These are phyloP conservation scores for Cacajao melanocephalus DNA, from an alignment of 2,797 vertebrate genomes.

Conservation along the genomic window DNA sequence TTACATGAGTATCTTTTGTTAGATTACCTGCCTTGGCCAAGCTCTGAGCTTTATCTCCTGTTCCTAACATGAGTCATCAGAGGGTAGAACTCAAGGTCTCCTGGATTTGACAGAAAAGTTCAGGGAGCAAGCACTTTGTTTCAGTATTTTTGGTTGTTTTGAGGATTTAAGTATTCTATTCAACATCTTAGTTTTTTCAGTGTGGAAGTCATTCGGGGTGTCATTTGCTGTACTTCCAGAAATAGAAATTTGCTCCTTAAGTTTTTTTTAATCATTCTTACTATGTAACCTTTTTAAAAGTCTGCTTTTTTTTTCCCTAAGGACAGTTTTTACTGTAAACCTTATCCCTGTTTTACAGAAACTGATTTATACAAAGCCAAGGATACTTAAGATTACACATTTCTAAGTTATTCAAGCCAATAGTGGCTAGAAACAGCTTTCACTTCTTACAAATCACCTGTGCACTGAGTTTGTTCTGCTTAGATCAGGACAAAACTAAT, in stretches of 20 bases:
- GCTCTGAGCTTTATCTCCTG: not conserved
- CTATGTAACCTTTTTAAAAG: not conserved
- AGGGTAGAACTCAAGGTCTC: not conserved
- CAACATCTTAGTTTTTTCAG: not conserved
- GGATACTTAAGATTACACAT: not conserved
- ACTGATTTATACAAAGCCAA: not conserved
- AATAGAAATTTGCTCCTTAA: not conserved
- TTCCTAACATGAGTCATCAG: not conserved
- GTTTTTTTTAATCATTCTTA: not conserved
- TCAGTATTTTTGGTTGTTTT: conserved; percentile 2
- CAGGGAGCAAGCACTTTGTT: not conserved
- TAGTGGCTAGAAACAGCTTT: not conserved
- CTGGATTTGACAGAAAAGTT: not conserved
- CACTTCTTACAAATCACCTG: not conserved
- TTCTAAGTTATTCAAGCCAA: not conserved
- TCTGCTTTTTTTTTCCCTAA: not conserved
- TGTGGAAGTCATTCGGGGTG: not conserved
- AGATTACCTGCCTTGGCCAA: not conserved
- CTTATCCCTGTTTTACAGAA: not conserved
- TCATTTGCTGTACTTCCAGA: not conserved
- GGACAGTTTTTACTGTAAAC: not conserved
- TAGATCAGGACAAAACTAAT: not conserved
- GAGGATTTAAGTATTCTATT: not conserved
- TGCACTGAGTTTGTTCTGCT: not conserved
- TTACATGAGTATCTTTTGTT: not conserved